A percentile compares a stretch with the other conserved stretches of the same genome.
Evolutionary conservation across 92 coral and sea anemone species (phyloP).

Genomic region (Meandrina meandrites): DNA sequence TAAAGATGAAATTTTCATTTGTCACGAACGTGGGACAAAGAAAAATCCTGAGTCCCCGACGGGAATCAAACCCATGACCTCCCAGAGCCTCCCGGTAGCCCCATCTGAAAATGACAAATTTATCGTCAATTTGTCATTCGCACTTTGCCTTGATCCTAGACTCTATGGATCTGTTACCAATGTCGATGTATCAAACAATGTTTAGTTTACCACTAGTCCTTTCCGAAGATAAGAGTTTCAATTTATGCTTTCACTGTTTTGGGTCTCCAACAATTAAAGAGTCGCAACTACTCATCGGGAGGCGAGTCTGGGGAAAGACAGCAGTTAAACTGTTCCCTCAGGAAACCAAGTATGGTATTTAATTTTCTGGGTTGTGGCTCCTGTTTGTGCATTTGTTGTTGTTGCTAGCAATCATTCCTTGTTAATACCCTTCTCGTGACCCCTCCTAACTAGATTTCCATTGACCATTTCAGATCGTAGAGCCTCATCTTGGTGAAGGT

Average conservation of each 20-base stretch:
- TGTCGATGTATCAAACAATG: not conserved
- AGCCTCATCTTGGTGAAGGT: slow-evolving; percentile 88
- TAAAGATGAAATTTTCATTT: not conserved
- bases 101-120: not conserved
- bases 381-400: too few species aligned
- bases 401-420: too few species aligned
- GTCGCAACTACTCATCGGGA: not conserved
- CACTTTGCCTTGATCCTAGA: not conserved
- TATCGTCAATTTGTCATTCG: not conserved
- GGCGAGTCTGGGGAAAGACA: not conserved
- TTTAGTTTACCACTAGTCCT: not conserved
- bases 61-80: too few species aligned
- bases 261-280: not conserved
- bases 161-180: not conserved
- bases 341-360: too few species aligned
- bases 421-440: not conserved
- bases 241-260: not conserved
- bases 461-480: slow-evolving; percentile 73
- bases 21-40: too few species aligned
- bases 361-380: too few species aligned
- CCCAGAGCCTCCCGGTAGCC: too few species aligned
- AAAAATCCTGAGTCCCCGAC: too few species aligned
- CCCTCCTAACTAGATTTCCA: not conserved
- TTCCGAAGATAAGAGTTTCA: not conserved
- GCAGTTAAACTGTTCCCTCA: too few species aligned